Percentiles rank a stretch among this genome's conserved stretches.
Evolutionary conservation across 2,113 vertebrate genomes (phyloP).

Genomic region (Parotia lawesii): DNA sequence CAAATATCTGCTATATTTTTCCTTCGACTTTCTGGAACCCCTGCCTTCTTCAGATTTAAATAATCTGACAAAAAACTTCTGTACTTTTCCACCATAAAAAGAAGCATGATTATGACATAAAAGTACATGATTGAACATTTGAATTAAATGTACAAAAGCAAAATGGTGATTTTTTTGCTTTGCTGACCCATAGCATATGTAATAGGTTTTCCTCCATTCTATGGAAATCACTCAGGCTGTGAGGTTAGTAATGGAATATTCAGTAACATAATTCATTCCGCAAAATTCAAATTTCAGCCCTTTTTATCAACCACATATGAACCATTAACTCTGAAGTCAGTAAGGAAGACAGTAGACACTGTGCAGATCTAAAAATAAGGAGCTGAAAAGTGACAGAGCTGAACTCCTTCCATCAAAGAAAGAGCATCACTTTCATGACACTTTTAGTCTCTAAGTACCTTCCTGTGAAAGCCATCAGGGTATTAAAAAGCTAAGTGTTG

Average conservation of each 20-base stretch:
- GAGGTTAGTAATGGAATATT: conserved; percentile 19
- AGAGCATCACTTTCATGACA: conserved; percentile 61
- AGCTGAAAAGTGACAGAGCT: conserved; percentile 58
- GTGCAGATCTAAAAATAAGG: conserved; percentile 63
- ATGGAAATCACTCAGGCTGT: background rate
- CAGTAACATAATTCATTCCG: background rate
- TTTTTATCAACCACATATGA: conserved; percentile 47
- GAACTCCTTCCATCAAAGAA: conserved; percentile 58
- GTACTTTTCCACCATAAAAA: background rate
- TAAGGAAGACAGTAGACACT: conserved; percentile 47
- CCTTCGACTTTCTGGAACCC: background rate
- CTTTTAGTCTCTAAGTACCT: conserved; percentile 60
- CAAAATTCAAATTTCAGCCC: conserved; percentile 41
- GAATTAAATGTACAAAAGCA: background rate
- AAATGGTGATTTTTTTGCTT: background rate
- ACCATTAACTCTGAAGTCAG: conserved; percentile 59
- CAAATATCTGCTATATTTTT: background rate
- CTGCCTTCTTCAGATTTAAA: background rate
- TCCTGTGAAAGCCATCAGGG: conserved; percentile 57
- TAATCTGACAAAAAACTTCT: background rate
- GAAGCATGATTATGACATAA: background rate
- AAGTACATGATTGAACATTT: background rate
- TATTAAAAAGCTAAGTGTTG: conserved; percentile 64
- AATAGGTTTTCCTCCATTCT: background rate
- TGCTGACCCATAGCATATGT: background rate